Evolutionary conservation across 1,140 invertebrate species (phyloP).

Genomic region (Rhynchophorus ferrugineus): DNA sequence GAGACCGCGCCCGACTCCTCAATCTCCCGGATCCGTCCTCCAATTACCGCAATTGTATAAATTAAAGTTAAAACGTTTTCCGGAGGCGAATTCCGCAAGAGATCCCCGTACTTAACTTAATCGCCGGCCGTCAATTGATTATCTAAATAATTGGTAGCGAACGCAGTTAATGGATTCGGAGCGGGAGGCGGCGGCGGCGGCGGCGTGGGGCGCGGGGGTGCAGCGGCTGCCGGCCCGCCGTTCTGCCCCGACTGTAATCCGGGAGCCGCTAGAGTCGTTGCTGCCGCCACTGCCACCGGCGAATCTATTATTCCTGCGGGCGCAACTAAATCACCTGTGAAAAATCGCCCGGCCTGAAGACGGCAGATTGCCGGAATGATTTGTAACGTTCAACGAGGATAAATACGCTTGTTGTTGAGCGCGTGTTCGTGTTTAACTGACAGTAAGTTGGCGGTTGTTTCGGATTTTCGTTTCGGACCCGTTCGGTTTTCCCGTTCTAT

Average conservation of each 20-base stretch:
- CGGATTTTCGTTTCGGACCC: no score
- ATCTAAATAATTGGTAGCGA: constrained; percentile 28
- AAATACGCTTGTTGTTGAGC: background rate
- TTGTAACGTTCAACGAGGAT: constrained; percentile 12
- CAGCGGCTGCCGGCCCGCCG: constrained; percentile 11
- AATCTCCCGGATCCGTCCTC: background rate
- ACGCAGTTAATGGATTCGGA: constrained; percentile 26
- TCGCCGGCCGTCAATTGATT: constrained; percentile 20
- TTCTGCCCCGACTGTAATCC: no score
- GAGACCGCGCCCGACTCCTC: background rate
- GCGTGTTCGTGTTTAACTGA: no score
- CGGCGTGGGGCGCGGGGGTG: constrained; percentile 17
- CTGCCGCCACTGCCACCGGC: constrained; percentile 20
- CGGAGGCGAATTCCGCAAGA: constrained; percentile 9
- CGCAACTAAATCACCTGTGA: constrained; percentile 34
- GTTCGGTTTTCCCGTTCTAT: no score
- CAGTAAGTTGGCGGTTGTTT: no score
- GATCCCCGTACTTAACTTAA: constrained; percentile 22
- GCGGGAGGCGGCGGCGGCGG: constrained; percentile 14
- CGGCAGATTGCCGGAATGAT: constrained; percentile 29
- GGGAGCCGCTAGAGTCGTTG: no score
- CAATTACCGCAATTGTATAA: background rate
- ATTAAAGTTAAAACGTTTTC: constrained; percentile 11
- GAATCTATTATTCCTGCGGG: constrained; percentile 31
- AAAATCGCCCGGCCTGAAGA: constrained; percentile 30